Percentiles rank a stretch among this genome's conserved stretches.
Conservation (phyloP, 1,140 invertebrate genomes). For the Sminthurinus signatus region DNA sequence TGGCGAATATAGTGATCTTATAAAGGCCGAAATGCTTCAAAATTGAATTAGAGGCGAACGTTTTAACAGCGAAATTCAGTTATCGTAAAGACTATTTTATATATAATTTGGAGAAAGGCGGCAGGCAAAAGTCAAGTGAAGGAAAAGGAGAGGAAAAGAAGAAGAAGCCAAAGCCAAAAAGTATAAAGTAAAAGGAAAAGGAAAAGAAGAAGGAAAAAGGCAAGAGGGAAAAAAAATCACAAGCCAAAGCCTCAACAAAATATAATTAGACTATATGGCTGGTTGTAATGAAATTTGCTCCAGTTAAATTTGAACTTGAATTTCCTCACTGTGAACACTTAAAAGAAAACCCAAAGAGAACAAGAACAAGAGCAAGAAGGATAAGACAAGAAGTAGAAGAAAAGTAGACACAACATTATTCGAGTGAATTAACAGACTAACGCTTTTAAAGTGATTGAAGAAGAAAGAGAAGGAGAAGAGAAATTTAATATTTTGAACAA, state of each 20-base stretch:
- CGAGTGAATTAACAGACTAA: no score
- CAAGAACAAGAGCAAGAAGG: neutral
- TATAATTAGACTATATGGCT: conserved; percentile 36
- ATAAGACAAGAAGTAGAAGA: no score
- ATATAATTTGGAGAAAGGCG: conserved; percentile 30
- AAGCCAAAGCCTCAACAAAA: conserved; percentile 37
- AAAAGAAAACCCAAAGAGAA: neutral
- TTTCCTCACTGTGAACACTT: conserved; percentile 18
- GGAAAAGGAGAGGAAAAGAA: neutral
- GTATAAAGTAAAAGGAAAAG: neutral
- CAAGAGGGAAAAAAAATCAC: conserved; percentile 30
- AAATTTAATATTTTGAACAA: no score
- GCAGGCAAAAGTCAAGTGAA: no score
- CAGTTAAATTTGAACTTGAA: no score
- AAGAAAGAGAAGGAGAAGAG: no score
- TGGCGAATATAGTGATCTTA: conserved; percentile 40
- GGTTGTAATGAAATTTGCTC: conserved; percentile 37
- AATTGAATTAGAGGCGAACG: conserved; percentile 43
- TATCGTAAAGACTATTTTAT: conserved; percentile 37
- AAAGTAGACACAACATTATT: no score
- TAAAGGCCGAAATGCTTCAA: conserved; percentile 42
- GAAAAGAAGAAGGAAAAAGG: neutral
- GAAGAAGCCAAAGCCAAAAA: no score
- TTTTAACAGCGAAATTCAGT: conserved; percentile 42
- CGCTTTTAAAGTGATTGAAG: no score